phyloP scores from a whole-genome alignment of 2,797 vertebrate genomes.

The Anniella stebbinsi region DNA sequence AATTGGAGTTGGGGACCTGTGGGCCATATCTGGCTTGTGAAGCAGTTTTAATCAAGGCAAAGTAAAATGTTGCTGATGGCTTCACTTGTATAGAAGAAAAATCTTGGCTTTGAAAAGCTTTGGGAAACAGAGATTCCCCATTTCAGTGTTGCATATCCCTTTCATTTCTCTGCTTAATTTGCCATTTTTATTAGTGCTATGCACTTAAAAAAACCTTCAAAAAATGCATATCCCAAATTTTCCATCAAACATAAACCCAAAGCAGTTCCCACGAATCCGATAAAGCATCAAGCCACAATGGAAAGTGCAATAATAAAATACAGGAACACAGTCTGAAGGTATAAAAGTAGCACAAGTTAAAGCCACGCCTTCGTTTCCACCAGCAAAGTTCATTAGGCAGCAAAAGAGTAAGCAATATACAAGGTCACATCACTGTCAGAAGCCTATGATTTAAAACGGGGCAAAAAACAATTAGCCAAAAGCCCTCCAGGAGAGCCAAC shows the following conservation, averaged over 20 bases:
- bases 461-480: not conserved
- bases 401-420: not conserved
- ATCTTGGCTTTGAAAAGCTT: not conserved
- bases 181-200: not conserved
- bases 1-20: not conserved
- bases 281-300: no score
- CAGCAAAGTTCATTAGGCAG: not conserved
- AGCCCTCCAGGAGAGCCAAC: not conserved
- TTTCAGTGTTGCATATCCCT: not conserved
- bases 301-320: no score
- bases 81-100: not conserved
- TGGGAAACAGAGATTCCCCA: not conserved
- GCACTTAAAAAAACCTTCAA: no score
- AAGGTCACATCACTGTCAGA: not conserved
- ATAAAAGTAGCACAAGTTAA: not conserved
- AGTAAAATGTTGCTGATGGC: not conserved
- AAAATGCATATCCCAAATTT: no score
- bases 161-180: not conserved
- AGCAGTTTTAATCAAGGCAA: not conserved
- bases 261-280: no score
- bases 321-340: no score
- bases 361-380: not conserved
- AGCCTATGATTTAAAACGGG: not conserved
- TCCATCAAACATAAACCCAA: no score
- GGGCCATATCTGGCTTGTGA: not conserved